Base-by-base conservation (phyloP, 1,140 invertebrate genomes). In the Halictus rubicundus region DNA sequence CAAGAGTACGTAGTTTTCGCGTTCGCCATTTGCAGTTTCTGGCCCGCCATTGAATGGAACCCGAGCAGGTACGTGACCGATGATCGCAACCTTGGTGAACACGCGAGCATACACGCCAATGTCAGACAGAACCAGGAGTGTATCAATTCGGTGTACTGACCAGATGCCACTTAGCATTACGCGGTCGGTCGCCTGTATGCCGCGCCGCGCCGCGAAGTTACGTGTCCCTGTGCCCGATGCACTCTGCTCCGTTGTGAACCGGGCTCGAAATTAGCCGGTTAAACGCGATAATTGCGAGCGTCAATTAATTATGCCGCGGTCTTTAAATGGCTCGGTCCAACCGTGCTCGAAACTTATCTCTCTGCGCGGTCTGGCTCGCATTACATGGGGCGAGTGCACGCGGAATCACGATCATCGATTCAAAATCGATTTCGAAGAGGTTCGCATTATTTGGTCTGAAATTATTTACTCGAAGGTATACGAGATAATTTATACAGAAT, bases 261-360 rank as follows among this genome's bases (percentile, higher is more conserved):
- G 49, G 19, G 64, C 16, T 25, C 3, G 66, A 82, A 87, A 87
- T 87, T 86, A 86, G 74, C 68, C 25, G 65, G 54, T 70, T 86
- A 86, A 86, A 86, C 80, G 81, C 68, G 84, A 85, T 87, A 86
- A 87, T 87, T 87, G 70, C 77, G n/a, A 71, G 69, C 71, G 74
- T 65, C 81, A 83, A 87, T 86, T 87, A 86, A 86, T 86, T 86
- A 79, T 49, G 71, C 49, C 66, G 61, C 69, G 59, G 75, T 78
- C 72, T 74, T 75, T 71, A 60, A 80, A 78, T 19, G 57, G 32
- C 66, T 25, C 14, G 39, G 4, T 61, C 14, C 1, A 37, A 49
- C 16, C 74, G 23, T 39, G 14, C 0, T 16, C 25, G 27, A 70
- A 70, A 77, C 68, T 77, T 77, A 70, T 46, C 42, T 46, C 42